Conservation (phyloP, 1,140 invertebrate species). For the Cardiocondyla obscurior region DNA sequence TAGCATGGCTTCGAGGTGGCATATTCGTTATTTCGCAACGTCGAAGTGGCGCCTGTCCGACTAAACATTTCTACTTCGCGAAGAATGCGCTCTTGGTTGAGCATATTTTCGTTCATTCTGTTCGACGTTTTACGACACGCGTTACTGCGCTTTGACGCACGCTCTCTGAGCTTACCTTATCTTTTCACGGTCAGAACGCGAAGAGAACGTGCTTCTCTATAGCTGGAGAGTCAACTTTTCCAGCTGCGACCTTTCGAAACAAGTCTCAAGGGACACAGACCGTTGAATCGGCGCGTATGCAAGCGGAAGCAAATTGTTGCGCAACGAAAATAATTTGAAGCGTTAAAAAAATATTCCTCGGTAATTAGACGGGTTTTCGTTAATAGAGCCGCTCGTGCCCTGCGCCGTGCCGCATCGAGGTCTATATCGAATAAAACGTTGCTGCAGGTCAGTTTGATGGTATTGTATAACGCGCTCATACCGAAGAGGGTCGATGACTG, state of each 20-base stretch:
- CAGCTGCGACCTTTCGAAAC: neutral
- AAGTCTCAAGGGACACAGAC: neutral
- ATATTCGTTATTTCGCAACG: conserved; percentile 35
- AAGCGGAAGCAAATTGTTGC: too few species aligned
- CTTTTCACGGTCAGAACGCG: neutral
- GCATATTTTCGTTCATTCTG: conserved; percentile 20
- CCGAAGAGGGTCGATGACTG: conserved; percentile 78
- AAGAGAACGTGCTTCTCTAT: neutral
- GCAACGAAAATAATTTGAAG: neutral
- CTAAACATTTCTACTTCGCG: neutral
- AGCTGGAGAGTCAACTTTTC: neutral
- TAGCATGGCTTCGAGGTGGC: neutral
- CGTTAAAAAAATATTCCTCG: conserved; percentile 3
- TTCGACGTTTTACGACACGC: neutral
- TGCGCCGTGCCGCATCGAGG: conserved; percentile 10
- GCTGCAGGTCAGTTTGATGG: conserved; percentile 75
- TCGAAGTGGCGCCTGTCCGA: neutral
- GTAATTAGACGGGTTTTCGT: conserved; percentile 27
- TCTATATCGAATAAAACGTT: conserved; percentile 76
- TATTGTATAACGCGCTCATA: conserved; percentile 71
- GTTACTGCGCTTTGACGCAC: neutral
- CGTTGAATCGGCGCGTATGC: neutral
- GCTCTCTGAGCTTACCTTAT: neutral
- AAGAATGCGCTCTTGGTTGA: neutral
- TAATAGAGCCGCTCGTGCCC: neutral